phyloP scores from a whole-genome alignment of 2,797 vertebrate species.

The Ptychobarbus kaznakovi region DNA sequence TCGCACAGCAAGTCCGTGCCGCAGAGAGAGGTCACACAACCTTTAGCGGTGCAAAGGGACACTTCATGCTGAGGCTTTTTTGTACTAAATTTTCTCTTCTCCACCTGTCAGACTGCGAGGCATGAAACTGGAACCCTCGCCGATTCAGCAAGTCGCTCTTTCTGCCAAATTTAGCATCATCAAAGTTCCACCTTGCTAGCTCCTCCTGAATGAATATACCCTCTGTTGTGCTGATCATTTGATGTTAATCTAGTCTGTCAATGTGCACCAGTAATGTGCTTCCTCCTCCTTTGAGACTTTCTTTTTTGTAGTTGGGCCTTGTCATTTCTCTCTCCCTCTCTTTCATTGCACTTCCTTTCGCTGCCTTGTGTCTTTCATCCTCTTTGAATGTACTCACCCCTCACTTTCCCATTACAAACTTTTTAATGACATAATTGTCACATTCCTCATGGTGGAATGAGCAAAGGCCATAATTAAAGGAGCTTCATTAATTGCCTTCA shows the following conservation, averaged over 20 bases:
- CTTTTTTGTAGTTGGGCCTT: conserved; percentile 55
- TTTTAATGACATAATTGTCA: conserved; percentile 62
- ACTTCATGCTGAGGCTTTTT: conserved; percentile 49
- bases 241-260: conserved; percentile 77
- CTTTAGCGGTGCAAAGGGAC: conserved; percentile 49
- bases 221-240: conserved; percentile 77
- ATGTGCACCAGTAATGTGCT: conserved; percentile 56
- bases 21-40: conserved; percentile 68
- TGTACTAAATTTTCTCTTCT: conserved; percentile 47
- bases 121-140: conserved; percentile 85
- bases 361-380: conserved; percentile 44
- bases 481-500: conserved; percentile 62
- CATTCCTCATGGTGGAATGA: conserved; percentile 56
- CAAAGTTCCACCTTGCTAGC: conserved; percentile 86
- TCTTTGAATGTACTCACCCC: conserved; percentile 41
- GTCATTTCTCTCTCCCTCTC: conserved; percentile 43
- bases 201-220: conserved; percentile 73
- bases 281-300: conserved; percentile 72
- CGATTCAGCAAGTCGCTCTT: conserved; percentile 86
- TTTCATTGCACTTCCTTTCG: conserved; percentile 35
- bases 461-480: conserved; percentile 60
- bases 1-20: conserved; percentile 30
- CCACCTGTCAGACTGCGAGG: conserved; percentile 73
- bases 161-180: conserved; percentile 90
- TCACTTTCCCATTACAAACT: conserved; percentile 55